Evolutionary conservation across 2,113 vertebrate species (phyloP).

Genomic region (Prochilodus magdalenae): DNA sequence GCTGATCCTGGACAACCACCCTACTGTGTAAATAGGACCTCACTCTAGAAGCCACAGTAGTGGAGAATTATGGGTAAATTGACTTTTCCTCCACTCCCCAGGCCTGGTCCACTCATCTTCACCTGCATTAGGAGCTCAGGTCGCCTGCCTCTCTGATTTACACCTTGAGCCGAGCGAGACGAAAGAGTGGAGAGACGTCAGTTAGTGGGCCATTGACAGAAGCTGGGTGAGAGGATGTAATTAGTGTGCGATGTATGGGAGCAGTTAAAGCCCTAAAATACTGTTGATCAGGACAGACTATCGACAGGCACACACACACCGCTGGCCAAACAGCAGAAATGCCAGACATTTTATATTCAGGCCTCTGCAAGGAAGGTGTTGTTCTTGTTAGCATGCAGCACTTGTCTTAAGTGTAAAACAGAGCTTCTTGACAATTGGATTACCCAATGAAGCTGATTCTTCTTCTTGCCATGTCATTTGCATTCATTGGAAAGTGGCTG

Average conservation of each 20-base stretch:
- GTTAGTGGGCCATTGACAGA: constrained; percentile 51
- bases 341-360: constrained; percentile 41
- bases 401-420: constrained; percentile 49
- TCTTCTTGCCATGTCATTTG: constrained; percentile 3
- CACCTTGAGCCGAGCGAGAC: constrained; percentile 42
- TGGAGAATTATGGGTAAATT: constrained; percentile 20
- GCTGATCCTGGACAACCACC: constrained; percentile 15
- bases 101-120: constrained; percentile 31
- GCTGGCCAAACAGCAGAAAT: constrained; percentile 47
- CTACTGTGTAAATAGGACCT: constrained; percentile 7
- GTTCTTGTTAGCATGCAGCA: constrained; percentile 37
- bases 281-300: constrained; percentile 68
- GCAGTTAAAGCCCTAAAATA: constrained; percentile 69
- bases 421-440: constrained; percentile 34
- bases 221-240: constrained; percentile 54
- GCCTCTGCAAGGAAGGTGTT: constrained; percentile 22
- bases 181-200: constrained; percentile 41
- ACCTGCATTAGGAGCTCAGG: constrained; percentile 24
- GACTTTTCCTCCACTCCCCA: constrained; percentile 26
- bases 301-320: constrained; percentile 59
- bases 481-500: background rate
- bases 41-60: constrained; percentile 11
- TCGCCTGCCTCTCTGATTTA: constrained; percentile 49
- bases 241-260: constrained; percentile 63
- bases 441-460: background rate